A percentile compares a stretch with the other conserved stretches of the same genome.
Conservation (phyloP, 2,888 invertebrate genomes). For the Chirona hameri region DNA sequence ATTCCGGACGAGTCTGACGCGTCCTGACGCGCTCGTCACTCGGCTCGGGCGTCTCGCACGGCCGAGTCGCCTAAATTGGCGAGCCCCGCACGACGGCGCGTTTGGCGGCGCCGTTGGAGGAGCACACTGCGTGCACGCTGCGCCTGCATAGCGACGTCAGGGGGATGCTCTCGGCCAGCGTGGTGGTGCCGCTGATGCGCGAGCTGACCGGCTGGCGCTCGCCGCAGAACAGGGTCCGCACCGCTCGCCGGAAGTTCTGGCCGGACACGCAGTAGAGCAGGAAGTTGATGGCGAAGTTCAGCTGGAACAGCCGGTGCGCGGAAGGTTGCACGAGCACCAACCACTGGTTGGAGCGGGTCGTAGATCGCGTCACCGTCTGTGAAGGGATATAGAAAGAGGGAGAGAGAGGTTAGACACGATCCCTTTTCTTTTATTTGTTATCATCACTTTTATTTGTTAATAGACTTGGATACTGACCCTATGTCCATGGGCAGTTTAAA, state of each 20-base stretch:
- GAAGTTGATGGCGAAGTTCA: conserved; percentile 80
- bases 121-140: neutral
- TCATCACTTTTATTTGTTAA: too few species aligned
- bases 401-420: too few species aligned
- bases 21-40: too few species aligned
- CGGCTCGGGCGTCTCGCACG: too few species aligned
- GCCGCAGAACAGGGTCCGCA: conserved; percentile 46
- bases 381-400: neutral
- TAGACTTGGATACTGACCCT: too few species aligned
- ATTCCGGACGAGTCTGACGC: too few species aligned
- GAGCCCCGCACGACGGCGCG: neutral
- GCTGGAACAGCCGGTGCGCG: conserved; percentile 66
- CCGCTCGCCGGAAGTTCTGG: conserved; percentile 68
- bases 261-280: conserved; percentile 75
- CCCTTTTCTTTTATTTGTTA: too few species aligned
- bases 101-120: neutral
- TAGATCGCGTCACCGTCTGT: neutral
- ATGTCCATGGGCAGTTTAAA: too few species aligned
- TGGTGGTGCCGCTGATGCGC: neutral
- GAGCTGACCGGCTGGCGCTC: conserved; percentile 34
- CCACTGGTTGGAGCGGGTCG: conserved; percentile 9
- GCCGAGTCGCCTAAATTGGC: neutral
- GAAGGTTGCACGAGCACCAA: conserved; percentile 59
- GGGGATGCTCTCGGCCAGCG: neutral
- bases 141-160: conserved; percentile 43